Percentiles rank a stretch among this genome's conserved stretches.
phyloP scores from a whole-genome alignment of 2,888 invertebrate species.

The Elaeidobius kamerunicus region DNA sequence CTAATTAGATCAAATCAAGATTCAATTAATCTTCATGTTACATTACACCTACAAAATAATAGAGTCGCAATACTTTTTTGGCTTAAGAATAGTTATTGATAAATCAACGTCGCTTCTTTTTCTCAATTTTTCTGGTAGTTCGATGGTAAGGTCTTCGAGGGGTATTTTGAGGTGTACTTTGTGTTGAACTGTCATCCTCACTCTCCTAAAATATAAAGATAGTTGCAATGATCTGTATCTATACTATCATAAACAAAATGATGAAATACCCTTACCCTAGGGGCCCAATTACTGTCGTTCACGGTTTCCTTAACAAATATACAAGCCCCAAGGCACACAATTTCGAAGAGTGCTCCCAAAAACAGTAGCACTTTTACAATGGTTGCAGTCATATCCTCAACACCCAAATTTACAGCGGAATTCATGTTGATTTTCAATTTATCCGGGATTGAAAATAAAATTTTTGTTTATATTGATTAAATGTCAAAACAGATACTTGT shows the following conservation, averaged over 20 bases:
- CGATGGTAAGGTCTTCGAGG: conserved; percentile 62
- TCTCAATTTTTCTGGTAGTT: conserved; percentile 61
- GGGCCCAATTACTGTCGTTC: conserved; percentile 48
- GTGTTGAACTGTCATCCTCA: conserved; percentile 71
- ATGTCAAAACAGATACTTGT: too few relatives aligned
- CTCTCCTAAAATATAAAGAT: too few relatives aligned
- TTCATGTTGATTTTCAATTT: too few relatives aligned
- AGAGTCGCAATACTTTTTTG: too few relatives aligned
- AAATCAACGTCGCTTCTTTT: conserved; percentile 66
- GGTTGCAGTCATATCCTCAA: conserved; percentile 70
- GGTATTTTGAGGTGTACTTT: conserved; percentile 67
- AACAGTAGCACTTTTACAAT: conserved; percentile 78
- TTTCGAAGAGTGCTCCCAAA: conserved; percentile 83
- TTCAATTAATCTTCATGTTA: too few relatives aligned
- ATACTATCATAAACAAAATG: too few relatives aligned
- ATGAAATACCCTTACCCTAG: conserved; percentile 55
- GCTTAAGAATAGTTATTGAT: too few relatives aligned
- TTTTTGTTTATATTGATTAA: too few relatives aligned
- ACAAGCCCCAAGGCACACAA: conserved; percentile 78
- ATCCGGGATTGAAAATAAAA: too few relatives aligned
- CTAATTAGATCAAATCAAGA: too few relatives aligned
- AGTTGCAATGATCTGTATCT: too few relatives aligned
- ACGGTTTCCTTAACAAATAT: conserved; percentile 70
- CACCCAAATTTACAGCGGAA: conserved; percentile 53
- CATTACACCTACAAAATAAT: too few relatives aligned